A percentile compares a stretch with the other conserved stretches of the same genome.
Evolutionary conservation across 2,113 vertebrate species (phyloP).

Genomic region (Raja brachyura): DNA sequence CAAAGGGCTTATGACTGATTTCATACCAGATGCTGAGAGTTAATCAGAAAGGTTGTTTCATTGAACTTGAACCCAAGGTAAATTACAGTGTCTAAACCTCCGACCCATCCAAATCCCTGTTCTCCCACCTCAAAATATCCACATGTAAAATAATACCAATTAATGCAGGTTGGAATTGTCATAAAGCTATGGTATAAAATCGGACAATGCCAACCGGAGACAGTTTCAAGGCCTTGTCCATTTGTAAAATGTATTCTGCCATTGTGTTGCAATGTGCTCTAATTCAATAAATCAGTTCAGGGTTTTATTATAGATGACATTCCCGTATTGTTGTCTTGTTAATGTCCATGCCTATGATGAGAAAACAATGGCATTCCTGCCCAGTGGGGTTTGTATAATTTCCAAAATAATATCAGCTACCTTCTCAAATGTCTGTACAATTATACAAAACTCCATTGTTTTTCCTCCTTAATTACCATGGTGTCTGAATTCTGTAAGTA

Average conservation of each 20-base stretch:
- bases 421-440: conserved; percentile 4
- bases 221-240: not conserved
- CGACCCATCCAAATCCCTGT: not conserved
- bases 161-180: not conserved
- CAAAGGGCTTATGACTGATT: not conserved
- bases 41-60: not conserved
- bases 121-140: not conserved
- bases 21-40: not conserved
- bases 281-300: not conserved
- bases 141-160: not conserved
- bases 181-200: not conserved
- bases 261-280: not conserved
- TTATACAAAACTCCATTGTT: not conserved
- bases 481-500: not conserved
- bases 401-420: conserved; percentile 15
- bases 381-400: conserved; percentile 19
- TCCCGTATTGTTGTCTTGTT: conserved; percentile 63
- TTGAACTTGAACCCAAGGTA: not conserved
- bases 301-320: conserved; percentile 41
- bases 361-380: conserved; percentile 32
- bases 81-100: not conserved
- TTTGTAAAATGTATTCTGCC: not conserved
- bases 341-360: conserved; percentile 56
- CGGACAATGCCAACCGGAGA: not conserved
- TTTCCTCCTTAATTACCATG: not conserved